phyloP scores from a whole-genome alignment of 1,140 invertebrate genomes.

The Sycobia sp. region DNA sequence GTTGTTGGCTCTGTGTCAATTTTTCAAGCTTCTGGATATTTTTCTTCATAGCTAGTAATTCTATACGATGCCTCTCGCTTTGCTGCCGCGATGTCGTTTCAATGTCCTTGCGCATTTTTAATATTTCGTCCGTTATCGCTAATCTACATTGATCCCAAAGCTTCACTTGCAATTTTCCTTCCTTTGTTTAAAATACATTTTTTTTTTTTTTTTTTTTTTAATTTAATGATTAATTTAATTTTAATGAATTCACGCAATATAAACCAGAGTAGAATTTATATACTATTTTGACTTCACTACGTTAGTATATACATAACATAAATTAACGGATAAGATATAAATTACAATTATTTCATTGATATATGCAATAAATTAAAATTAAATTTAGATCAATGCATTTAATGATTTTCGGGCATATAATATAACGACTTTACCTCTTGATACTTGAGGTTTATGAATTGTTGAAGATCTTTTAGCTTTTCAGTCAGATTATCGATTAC shows the following conservation, averaged over 20 bases:
- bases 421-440: constrained; percentile 50
- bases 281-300: no score
- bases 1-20: constrained; percentile 38
- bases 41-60: constrained; percentile 39
- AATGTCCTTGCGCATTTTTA: constrained; percentile 45
- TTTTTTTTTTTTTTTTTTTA: no score
- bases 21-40: constrained; percentile 41
- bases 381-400: no score
- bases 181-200: no score
- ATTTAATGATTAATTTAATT: constrained; percentile 8
- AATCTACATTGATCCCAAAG: constrained; percentile 44
- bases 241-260: no score
- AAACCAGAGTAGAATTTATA: no score
- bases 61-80: constrained; percentile 36
- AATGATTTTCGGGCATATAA: no score
- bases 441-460: constrained; percentile 43
- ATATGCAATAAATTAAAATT: no score
- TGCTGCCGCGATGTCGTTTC: constrained; percentile 38
- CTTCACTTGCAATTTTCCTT: constrained; percentile 43
- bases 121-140: constrained; percentile 50
- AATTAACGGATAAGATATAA: no score
- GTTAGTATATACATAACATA: no score
- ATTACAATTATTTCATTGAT: no score
- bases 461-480: constrained; percentile 45
- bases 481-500: constrained; percentile 41